Base-by-base conservation (phyloP, 2,797 vertebrate species). In the Varecia variegata region DNA sequence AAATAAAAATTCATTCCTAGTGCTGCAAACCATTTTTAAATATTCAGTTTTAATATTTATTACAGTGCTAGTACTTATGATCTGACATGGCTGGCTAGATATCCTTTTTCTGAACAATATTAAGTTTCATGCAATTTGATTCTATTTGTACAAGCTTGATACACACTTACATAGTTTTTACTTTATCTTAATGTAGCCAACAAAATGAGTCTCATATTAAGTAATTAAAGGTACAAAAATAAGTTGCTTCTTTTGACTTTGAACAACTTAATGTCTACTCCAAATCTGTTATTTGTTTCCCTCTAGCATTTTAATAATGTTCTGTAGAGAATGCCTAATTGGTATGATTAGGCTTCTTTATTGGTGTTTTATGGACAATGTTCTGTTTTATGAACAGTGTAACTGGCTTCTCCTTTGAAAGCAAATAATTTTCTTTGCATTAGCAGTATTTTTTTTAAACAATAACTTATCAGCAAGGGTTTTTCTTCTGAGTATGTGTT, bases 61-160 rank as follows among this genome's bases (percentile, higher is more conserved):
- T 27, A 21, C 50, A 80, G 38, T 65, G 20, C 21, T 92, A 4
- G 15, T 87, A 25, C 81, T 77, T 89, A 76, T 62, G 38, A 67
- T 43, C 25, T 85, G 76, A 77, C n/a, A 9, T 82, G 43, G 38
- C 30, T 90, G 88, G 4, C 62, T 92, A 81, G 30, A 52, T 81
- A 67, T 7, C 45, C 60, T 70, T 76, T 93, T 74, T 71, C 81
- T 92, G 70, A 81, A 73, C 38, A 77, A 80, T 40, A 30, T 17
- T 62, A 58, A 82, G 52, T 81, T 88, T 93, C 82, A 30, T 84
- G 58, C 73, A 77, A 47, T 62, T 83, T 94, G 47, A 86, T 91
- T 95, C 96, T 79, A 82, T 47, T 96, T 94, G 82, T 95, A 70
- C 17, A 88, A 92, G 45, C 10, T 86, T 90, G 12, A 84, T 80